phyloP scores from a whole-genome alignment of 2,797 vertebrate genomes.

The Crocodylus rhombifer region DNA sequence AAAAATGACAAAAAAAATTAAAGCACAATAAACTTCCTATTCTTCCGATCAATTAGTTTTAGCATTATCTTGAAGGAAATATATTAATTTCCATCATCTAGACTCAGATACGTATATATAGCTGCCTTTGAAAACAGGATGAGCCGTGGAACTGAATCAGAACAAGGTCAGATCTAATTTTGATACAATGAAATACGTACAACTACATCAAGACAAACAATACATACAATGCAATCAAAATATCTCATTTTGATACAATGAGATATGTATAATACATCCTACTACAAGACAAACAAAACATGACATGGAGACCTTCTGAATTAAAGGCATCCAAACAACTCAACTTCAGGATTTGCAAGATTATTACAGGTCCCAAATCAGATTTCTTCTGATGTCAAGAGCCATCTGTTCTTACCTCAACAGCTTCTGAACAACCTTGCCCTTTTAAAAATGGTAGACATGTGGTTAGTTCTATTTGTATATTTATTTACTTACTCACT shows the following conservation, averaged over 20 bases:
- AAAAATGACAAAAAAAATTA: not conserved
- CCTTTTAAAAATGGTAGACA: not conserved
- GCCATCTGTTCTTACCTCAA: not conserved
- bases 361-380: not conserved
- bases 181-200: not conserved
- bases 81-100: not conserved
- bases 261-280: not conserved
- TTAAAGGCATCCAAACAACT: not conserved
- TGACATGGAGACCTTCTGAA: not conserved
- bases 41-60: not conserved
- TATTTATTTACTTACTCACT: not conserved
- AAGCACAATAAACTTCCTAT: not conserved
- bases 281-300: not conserved
- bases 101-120: not conserved
- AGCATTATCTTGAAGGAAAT: conserved; percentile 10
- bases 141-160: not conserved
- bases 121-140: not conserved
- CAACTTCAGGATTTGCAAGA: too few relatives aligned
- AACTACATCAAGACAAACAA: not conserved
- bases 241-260: not conserved
- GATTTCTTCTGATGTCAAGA: not conserved
- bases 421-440: not conserved
- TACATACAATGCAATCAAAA: accelerated
- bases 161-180: not conserved
- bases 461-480: too few relatives aligned